Evolutionary conservation across 2,797 vertebrate genomes (phyloP).

Genomic region (Cyclopterus lumpus): DNA sequence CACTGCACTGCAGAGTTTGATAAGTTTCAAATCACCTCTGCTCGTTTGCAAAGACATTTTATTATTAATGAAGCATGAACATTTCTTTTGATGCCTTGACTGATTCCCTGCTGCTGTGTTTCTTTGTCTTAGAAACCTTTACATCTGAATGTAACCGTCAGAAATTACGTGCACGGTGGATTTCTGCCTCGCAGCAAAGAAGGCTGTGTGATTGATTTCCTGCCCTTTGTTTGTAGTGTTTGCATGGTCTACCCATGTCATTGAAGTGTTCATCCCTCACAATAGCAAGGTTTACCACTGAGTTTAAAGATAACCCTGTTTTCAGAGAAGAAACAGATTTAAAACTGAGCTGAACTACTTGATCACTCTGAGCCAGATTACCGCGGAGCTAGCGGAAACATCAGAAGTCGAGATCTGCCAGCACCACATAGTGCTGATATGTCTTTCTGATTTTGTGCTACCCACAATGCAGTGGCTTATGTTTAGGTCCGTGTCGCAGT

Average conservation of each 20-base stretch:
- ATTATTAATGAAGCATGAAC: conserved; percentile 2
- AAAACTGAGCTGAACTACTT: conserved; percentile 26
- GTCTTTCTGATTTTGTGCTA: conserved; percentile 62
- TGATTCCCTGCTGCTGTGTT: conserved; percentile 10
- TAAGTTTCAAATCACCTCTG: neutral
- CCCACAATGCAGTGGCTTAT: conserved; percentile 73
- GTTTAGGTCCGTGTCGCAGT: conserved; percentile 70
- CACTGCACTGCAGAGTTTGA: neutral
- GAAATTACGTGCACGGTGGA: conserved; percentile 12
- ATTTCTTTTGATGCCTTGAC: conserved; percentile 3
- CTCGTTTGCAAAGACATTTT: neutral
- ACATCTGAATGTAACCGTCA: conserved; percentile 3
- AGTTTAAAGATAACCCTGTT: conserved; percentile 34
- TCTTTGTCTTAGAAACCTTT: neutral
- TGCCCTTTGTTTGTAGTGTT: neutral
- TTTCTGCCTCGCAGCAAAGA: conserved; percentile 2
- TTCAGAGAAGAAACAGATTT: conserved; percentile 23
- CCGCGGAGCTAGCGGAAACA: conserved; percentile 39
- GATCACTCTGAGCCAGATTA: conserved; percentile 54
- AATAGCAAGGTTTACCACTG: neutral
- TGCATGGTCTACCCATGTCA: neutral
- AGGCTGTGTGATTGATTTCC: conserved; percentile 5
- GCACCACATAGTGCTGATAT: conserved; percentile 32
- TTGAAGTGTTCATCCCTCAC: conserved; percentile 3
- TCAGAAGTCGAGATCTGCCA: conserved; percentile 26